These are phyloP conservation scores for Sus cebifrons DNA, from an alignment of 2,797 vertebrate genomes.

Conservation along the genomic window DNA sequence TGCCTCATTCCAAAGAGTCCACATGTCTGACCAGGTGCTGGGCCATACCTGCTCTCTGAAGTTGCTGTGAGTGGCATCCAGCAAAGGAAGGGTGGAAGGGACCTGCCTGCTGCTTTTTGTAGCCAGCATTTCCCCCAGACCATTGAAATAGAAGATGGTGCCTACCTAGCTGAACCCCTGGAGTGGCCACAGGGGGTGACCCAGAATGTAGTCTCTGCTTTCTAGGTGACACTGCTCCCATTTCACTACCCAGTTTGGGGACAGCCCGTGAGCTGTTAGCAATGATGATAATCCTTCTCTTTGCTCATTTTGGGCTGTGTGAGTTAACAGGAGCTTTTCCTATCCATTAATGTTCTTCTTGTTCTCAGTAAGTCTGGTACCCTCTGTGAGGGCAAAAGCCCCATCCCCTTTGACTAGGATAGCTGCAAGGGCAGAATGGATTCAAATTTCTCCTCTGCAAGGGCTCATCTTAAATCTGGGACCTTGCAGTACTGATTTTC, in stretches of 20 bases:
- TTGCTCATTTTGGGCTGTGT: slow-evolving; percentile 56
- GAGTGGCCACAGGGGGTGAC: background rate
- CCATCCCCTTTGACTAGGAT: slow-evolving; percentile 36
- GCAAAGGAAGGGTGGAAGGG: background rate
- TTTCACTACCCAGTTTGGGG: slow-evolving; percentile 15
- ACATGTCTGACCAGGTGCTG: background rate
- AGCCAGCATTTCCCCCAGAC: background rate
- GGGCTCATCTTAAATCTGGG: slow-evolving; percentile 59
- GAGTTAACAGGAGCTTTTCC: slow-evolving; percentile 32
- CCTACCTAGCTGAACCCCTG: background rate
- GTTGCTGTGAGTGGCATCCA: background rate
- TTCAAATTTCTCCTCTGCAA: slow-evolving; percentile 61
- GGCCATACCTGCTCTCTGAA: background rate
- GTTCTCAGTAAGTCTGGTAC: background rate
- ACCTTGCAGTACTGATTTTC: slow-evolving; percentile 70
- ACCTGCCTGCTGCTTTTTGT: background rate
- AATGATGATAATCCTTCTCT: background rate
- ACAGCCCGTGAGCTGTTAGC: background rate
- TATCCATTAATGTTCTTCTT: background rate
- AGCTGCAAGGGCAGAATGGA: slow-evolving; percentile 46
- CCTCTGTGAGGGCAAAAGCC: slow-evolving; percentile 46
- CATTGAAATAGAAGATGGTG: background rate
- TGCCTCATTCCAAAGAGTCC: background rate
- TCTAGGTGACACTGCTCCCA: background rate
- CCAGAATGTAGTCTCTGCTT: slow-evolving; percentile 13